A percentile compares a stretch with the other conserved stretches of the same genome.
phyloP scores from a whole-genome alignment of 2,888 invertebrate species.

The Thelaira solivaga region DNA sequence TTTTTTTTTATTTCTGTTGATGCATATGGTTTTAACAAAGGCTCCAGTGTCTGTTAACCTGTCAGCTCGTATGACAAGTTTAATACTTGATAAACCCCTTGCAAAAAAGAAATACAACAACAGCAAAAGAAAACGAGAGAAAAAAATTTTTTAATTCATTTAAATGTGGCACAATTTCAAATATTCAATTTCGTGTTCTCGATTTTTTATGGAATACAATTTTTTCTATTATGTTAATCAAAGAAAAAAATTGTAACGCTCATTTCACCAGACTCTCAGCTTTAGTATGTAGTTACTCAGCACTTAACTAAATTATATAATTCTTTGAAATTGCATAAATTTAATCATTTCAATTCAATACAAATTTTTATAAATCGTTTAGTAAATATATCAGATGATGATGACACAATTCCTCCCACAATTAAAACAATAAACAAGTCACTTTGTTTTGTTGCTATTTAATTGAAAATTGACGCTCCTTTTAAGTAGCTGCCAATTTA shows the following conservation, averaged over 20 bases:
- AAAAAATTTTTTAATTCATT: too few relatives aligned
- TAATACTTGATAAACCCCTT: conserved; percentile 41
- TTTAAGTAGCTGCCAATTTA: conserved; percentile 10
- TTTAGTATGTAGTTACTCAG: too few relatives aligned
- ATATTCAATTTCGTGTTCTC: conserved; percentile 6
- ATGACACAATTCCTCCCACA: conserved; percentile 35
- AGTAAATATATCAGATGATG: not conserved
- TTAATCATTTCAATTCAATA: too few relatives aligned
- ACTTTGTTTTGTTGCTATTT: not conserved
- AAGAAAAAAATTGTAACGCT: too few relatives aligned
- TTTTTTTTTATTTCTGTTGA: conserved; percentile 10
- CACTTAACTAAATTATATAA: too few relatives aligned
- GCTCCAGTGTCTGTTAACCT: conserved; percentile 57
- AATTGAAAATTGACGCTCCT: conserved; percentile 7
- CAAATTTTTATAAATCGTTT: not conserved
- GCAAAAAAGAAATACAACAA: not conserved
- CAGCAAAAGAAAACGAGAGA: conserved; percentile 13
- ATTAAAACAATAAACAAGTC: not conserved
- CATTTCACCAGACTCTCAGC: too few relatives aligned
- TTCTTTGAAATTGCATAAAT: too few relatives aligned
- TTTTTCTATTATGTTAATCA: too few relatives aligned
- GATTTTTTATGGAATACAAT: not conserved
- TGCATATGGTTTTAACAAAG: conserved; percentile 49
- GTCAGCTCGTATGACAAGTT: conserved; percentile 56
- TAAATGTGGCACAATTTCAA: conserved; percentile 34